Percentiles rank a stretch among this genome's conserved stretches.
Evolutionary conservation across 2,888 invertebrate species (phyloP).

Genomic region (Nomada fabriciana): DNA sequence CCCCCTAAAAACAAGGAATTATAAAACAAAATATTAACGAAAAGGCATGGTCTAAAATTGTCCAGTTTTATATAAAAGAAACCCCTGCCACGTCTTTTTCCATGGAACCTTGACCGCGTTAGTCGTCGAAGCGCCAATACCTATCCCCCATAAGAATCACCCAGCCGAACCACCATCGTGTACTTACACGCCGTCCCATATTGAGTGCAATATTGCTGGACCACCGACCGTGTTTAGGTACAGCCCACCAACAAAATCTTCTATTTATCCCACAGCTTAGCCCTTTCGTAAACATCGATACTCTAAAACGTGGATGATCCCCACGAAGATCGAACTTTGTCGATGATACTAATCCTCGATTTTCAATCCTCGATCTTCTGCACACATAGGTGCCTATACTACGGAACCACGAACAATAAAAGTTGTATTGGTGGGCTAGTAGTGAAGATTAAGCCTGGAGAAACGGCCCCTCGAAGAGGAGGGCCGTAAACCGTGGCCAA

Average conservation of each 20-base stretch:
- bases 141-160: slow-evolving; percentile 29
- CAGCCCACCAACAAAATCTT: slow-evolving; percentile 61
- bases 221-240: slow-evolving; percentile 35
- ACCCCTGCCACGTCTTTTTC: not conserved
- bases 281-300: slow-evolving; percentile 76
- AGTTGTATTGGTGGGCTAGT: slow-evolving; percentile 32
- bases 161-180: not conserved
- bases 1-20: too few relatives aligned
- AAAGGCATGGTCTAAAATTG: too few relatives aligned
- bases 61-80: too few relatives aligned
- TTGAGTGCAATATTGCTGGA: slow-evolving; percentile 79
- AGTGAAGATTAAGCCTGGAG: not conserved
- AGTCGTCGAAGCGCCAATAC: slow-evolving; percentile 28
- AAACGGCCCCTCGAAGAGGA: slow-evolving; percentile 60
- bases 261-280: slow-evolving; percentile 77
- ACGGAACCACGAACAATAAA: slow-evolving; percentile 68
- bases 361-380: not conserved
- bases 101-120: slow-evolving; percentile 57
- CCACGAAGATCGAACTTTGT: not conserved
- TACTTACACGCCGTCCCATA: slow-evolving; percentile 38
- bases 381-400: not conserved
- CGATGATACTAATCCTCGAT: slow-evolving; percentile 33
- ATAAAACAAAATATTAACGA: too few relatives aligned
- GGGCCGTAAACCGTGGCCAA: slow-evolving; percentile 72
- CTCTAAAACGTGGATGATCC: slow-evolving; percentile 42